Base-by-base conservation (phyloP, 2,113 vertebrate genomes). In the Fregata magnificens region DNA sequence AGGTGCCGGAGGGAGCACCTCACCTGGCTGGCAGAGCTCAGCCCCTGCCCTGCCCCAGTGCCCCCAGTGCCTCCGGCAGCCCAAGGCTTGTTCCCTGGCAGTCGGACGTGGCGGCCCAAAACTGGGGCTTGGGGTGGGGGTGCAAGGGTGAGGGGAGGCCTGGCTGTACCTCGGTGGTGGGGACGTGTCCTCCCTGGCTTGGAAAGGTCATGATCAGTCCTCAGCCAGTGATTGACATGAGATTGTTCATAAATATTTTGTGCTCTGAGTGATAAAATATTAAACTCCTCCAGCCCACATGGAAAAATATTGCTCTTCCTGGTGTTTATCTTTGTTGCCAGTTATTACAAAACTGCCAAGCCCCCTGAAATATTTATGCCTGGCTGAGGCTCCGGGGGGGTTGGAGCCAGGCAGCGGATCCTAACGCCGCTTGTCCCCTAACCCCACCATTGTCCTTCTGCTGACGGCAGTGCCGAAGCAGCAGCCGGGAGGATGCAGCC, bases 241-340 rank as follows among this genome's bases (percentile, higher is more conserved):
- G 78, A 82, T 96, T 78, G 82, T 97, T 97, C 94, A 97, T 96
- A 96, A 97, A 96, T 97, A 97, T 97, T 97, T 97, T 98, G 96
- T 97, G 95, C 67, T 88, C 74, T 73, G 74, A 78, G 94, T 95
- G 95, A 97, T 98, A 97, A 97, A 98, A 98, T 97, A 98, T 97
- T 98, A 97, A 98, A 97, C 72, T 96, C 89, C 91, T 97, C 66
- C 93, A 96, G 91, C 95, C 94, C 95, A 96, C 94, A 73, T 94
- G 95, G 95, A 93, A 97, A 96, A 97, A 97, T 95, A 91, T 97
- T 95, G 86, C 93, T 97, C 90, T 95, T 96, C 93, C 78, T 3
- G 0, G 93, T 97, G 94, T 97, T 97, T 97, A 96, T 96, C 95
- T 98, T 97, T 96, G 85, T 95, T 96, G 86, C 88, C 9, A 7